A percentile compares a stretch with the other conserved stretches of the same genome.
Evolutionary conservation across 2,797 vertebrate genomes (phyloP).

Genomic region (Falco peregrinus): DNA sequence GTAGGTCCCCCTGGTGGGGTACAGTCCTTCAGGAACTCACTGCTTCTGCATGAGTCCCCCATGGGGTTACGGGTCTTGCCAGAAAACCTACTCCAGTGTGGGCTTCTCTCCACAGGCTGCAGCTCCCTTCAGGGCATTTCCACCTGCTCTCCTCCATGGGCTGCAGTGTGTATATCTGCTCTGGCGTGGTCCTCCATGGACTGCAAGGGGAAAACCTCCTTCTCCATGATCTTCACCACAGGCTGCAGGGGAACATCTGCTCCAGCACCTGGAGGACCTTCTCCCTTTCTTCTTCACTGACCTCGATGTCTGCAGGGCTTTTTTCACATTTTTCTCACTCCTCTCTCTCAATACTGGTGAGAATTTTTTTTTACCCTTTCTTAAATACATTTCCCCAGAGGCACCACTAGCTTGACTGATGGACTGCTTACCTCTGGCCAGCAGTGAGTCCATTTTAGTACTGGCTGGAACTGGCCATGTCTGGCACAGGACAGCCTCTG

Average conservation of each 20-base stretch:
- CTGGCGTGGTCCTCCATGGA: background rate
- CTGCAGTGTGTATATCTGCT: background rate
- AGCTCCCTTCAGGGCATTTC: too few relatives aligned
- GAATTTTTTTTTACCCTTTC: background rate
- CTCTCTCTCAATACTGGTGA: background rate
- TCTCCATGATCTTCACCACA: background rate
- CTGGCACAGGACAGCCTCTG: background rate
- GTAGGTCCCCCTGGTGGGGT: background rate
- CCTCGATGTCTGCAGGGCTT: background rate
- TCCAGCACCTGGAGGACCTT: too few relatives aligned
- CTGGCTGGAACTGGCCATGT: background rate
- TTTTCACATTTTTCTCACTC: background rate
- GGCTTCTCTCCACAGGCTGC: too few relatives aligned
- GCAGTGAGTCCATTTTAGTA: rapidly evolving
- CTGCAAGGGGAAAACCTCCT: background rate
- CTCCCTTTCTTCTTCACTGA: too few relatives aligned
- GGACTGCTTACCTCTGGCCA: background rate
- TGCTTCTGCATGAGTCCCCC: background rate
- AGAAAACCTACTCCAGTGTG: background rate
- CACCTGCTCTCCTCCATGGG: background rate
- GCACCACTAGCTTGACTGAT: background rate
- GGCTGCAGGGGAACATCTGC: background rate
- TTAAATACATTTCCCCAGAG: background rate
- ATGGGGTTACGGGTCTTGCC: background rate
- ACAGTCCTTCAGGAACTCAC: background rate